Conservation (phyloP, 2,113 vertebrate species). For the Mormyrus lacerda region DNA sequence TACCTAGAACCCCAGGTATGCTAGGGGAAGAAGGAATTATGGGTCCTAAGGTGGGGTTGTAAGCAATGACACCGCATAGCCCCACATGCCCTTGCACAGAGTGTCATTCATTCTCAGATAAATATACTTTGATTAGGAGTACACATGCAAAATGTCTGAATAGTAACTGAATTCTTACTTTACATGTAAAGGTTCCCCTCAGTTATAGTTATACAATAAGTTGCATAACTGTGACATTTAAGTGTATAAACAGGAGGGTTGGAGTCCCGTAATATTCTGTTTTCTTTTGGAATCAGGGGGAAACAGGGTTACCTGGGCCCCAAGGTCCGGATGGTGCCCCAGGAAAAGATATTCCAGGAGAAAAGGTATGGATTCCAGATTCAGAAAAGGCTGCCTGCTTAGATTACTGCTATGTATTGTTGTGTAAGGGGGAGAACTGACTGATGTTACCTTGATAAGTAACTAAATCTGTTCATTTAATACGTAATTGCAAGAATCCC, state of each 20-base stretch:
- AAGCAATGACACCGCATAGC: neutral
- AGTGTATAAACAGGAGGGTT: neutral
- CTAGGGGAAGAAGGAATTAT: constrained; percentile 60
- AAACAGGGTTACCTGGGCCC: constrained; percentile 48
- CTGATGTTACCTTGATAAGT: neutral
- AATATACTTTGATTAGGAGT: neutral
- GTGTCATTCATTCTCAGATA: neutral
- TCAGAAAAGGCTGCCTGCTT: neutral
- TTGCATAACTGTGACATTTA: neutral
- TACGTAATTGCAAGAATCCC: neutral
- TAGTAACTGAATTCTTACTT: neutral
- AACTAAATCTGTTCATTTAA: neutral
- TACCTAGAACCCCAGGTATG: constrained; percentile 57
- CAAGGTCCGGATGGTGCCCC: constrained; percentile 49
- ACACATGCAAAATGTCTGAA: neutral
- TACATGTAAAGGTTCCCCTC: neutral
- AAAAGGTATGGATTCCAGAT: constrained; percentile 49
- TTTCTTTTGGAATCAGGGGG: constrained; percentile 46
- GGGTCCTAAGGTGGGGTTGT: constrained; percentile 53
- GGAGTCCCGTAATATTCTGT: neutral
- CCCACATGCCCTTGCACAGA: neutral
- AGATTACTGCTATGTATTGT: neutral
- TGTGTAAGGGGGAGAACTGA: neutral
- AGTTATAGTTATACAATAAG: neutral
- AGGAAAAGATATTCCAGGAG: constrained; percentile 56